A percentile compares a stretch with the other conserved stretches of the same genome.
Evolutionary conservation across 2,113 vertebrate genomes (phyloP).

Genomic region (Tenebrosternarchus preto): DNA sequence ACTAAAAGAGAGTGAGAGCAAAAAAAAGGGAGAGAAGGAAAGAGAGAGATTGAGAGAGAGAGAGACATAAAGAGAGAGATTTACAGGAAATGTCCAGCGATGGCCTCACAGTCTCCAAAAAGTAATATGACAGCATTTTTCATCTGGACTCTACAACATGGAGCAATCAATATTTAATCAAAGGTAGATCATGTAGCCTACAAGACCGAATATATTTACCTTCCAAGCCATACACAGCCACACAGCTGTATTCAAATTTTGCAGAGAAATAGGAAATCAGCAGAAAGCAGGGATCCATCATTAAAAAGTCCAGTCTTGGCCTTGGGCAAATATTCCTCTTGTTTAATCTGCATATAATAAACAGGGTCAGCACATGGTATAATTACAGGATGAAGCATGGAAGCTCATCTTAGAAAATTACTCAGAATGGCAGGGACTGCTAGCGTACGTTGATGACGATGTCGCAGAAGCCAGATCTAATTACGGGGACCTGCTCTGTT

Average conservation of each 20-base stretch:
- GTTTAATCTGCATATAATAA: slow-evolving; percentile 15
- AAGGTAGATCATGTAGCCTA: slow-evolving; percentile 66
- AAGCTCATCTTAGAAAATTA: slow-evolving; percentile 27
- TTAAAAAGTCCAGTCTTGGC: slow-evolving; percentile 1
- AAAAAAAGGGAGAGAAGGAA: not conserved
- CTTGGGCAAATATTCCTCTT: not conserved
- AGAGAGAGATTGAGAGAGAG: not conserved
- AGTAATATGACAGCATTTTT: slow-evolving; percentile 68
- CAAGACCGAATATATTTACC: slow-evolving; percentile 49
- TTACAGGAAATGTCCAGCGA: slow-evolving; percentile 5
- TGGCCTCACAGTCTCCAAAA: slow-evolving; percentile 27
- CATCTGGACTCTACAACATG: slow-evolving; percentile 67
- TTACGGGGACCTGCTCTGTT: slow-evolving; percentile 12
- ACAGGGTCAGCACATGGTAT: not conserved
- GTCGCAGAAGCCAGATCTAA: slow-evolving; percentile 36
- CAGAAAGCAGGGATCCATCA: not conserved
- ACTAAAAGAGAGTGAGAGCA: not conserved
- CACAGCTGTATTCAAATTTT: slow-evolving; percentile 26
- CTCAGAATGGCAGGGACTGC: slow-evolving; percentile 24
- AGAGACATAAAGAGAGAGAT: slow-evolving; percentile 10
- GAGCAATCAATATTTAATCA: slow-evolving; percentile 80
- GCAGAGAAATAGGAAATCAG: slow-evolving; percentile 7
- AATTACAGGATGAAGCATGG: slow-evolving; percentile 7
- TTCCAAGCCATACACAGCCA: slow-evolving; percentile 36
- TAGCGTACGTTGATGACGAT: slow-evolving; percentile 9